Evolutionary conservation across 1,140 invertebrate genomes (phyloP), one percentile per base, ranked within the genome.

Genomic region (Drosophila kanapiae): DNA sequence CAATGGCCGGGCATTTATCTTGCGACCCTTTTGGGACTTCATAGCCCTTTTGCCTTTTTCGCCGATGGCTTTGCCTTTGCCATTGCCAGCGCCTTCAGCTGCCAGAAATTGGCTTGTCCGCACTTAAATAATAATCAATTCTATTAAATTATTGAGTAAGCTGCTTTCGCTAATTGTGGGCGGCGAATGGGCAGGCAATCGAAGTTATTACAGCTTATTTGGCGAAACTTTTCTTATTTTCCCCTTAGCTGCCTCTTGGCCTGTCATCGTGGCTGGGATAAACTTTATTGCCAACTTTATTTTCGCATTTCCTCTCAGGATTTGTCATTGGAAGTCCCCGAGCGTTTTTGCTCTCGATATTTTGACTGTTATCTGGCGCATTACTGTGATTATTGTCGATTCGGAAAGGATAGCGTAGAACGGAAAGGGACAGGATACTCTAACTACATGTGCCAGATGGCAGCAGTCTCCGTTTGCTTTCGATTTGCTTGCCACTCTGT

Each of bases 91-190:
- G 53, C 53, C 53, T 38, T 53, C 35, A 62, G 60, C 60, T 51
- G 67, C 61, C 49, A 53, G 59, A 65, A 80, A 84, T 84, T 82
- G 84, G 68, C 68, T 76, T 79, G 78, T 85, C 82, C 70, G 78
- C 81, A 85, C 85, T 90, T 90, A 90, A 90, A 90, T 90, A 90
- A 90, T 90, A 90, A 90, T 90, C 86, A 90, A 90, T 90, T 90
- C 65, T 65, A 88, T 88, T 88, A 82, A 88, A 88, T 88, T 88
- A 88, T 90, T 90, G 70, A 84, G 74, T 78, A 83, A 72, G 78
- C 62, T 67, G 64, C 49, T 82, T 75, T 78, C 64, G 75, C 81
- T 90, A 90, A 88, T 88, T 88, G 85, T 84, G 75, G 63, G 85
- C 45, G 69, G 64, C 33, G 10, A 16, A 18, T 8, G 56, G 62